Percentiles rank a stretch among this genome's conserved stretches.
phyloP scores from a whole-genome alignment of 2,113 vertebrate species.

The Chrysemys picta region DNA sequence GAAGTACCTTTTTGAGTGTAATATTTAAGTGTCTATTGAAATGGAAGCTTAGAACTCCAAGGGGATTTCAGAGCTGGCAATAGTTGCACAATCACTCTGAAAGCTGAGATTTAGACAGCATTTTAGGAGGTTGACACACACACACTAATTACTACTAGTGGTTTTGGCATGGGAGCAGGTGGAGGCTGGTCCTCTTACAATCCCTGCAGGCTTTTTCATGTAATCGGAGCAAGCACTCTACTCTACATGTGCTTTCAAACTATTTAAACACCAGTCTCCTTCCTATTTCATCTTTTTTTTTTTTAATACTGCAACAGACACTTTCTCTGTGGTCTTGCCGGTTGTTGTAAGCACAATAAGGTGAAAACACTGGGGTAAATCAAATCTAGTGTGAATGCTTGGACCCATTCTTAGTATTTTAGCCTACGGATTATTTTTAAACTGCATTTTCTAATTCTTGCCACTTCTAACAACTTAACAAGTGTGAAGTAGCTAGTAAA shows the following conservation, averaged over 20 bases:
- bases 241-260: conserved; percentile 48
- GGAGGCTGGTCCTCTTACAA: conserved; percentile 71
- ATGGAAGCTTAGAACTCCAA: conserved; percentile 63
- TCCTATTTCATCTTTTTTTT: conserved; percentile 32
- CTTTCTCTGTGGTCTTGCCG: conserved; percentile 1
- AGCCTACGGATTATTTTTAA: background rate
- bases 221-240: conserved; percentile 54
- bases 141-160: conserved; percentile 66
- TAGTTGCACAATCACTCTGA: conserved; percentile 67
- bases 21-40: conserved; percentile 67
- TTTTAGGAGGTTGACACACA: conserved; percentile 69
- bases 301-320: conserved; percentile 52
- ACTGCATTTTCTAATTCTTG: background rate
- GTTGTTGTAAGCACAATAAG: background rate
- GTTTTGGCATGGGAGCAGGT: conserved; percentile 69
- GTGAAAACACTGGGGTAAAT: background rate
- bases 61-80: conserved; percentile 54
- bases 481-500: background rate
- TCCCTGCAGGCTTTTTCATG: conserved; percentile 58
- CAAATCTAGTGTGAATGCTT: background rate
- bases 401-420: background rate
- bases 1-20: conserved; percentile 73
- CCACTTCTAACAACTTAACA: background rate
- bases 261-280: conserved; percentile 45
- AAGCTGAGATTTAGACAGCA: conserved; percentile 66